These are phyloP conservation scores for Cephalophus harveyi DNA, from an alignment of 2,113 vertebrate genomes.

Conservation along the genomic window DNA sequence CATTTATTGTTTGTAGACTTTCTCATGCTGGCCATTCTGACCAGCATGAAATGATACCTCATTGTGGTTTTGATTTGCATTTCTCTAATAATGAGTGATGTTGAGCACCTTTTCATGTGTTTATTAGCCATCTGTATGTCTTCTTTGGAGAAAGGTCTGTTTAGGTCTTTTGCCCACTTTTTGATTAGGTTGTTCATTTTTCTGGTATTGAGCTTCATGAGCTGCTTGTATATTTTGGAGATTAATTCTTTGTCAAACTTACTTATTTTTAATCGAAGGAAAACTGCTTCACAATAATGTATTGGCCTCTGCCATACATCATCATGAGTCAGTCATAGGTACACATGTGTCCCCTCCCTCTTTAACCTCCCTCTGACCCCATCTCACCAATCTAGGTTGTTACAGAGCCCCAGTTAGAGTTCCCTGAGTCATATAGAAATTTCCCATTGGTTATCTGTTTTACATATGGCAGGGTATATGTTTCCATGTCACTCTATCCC, in stretches of 20 bases:
- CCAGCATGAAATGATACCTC: rapidly evolving
- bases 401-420: background rate
- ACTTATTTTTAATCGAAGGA: background rate
- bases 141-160: background rate
- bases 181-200: background rate
- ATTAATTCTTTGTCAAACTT: background rate
- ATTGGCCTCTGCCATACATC: background rate
- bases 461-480: background rate
- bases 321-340: background rate
- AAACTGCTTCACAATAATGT: background rate
- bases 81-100: background rate
- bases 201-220: background rate
- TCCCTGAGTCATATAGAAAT: background rate
- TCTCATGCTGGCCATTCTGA: background rate
- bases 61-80: background rate
- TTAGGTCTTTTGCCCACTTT: background rate
- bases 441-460: background rate
- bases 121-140: background rate
- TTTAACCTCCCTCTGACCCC: background rate
- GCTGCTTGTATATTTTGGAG: background rate
- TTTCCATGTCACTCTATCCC: background rate
- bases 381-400: background rate
- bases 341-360: background rate
- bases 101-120: background rate
- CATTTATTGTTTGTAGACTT: background rate